Conservation (phyloP, 1,140 invertebrate genomes). For the Lucilia cuprina region DNA sequence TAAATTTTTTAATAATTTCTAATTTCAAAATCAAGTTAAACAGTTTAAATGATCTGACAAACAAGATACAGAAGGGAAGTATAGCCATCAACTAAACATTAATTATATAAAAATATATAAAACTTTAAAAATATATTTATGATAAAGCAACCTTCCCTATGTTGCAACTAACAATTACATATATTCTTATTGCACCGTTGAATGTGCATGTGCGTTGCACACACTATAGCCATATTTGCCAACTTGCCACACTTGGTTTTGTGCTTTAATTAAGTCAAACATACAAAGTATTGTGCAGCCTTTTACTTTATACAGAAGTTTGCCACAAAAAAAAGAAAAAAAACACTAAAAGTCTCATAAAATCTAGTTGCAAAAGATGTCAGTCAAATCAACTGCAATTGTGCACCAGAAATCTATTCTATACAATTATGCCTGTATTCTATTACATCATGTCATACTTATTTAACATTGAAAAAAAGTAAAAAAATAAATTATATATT, state of each 20-base stretch:
- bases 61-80: neutral
- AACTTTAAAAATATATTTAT: neutral
- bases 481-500: neutral
- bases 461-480: neutral
- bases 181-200: neutral
- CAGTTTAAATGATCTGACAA: neutral
- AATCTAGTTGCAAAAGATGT: neutral
- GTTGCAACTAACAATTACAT: too few species aligned
- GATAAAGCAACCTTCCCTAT: neutral
- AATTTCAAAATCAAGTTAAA: slow-evolving; percentile 9
- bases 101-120: too few species aligned
- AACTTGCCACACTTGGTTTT: slow-evolving; percentile 29
- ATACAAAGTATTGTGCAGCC: neutral
- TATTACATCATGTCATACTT: neutral
- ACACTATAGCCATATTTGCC: slow-evolving; percentile 21
- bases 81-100: neutral
- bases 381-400: neutral
- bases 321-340: neutral
- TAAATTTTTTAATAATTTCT: neutral
- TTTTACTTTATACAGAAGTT: neutral
- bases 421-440: neutral
- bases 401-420: neutral
- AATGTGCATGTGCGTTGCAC: neutral
- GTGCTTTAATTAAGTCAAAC: slow-evolving; percentile 33
- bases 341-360: neutral